A percentile compares a stretch with the other conserved stretches of the same genome.
phyloP scores from a whole-genome alignment of 2,888 invertebrate species.

The Octonoba sinensis region DNA sequence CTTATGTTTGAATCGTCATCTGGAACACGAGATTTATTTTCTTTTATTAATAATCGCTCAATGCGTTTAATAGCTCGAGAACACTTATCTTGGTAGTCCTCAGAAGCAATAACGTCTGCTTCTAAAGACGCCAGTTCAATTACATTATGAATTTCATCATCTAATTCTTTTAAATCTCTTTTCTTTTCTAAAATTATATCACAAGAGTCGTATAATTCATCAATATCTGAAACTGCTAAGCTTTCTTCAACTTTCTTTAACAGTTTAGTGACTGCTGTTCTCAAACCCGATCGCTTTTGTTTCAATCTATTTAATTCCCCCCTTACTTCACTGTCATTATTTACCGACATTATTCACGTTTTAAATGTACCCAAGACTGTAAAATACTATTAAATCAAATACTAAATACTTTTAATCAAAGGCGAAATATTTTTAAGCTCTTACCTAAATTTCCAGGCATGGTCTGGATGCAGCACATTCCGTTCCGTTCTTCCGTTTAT shows the following conservation, averaged over 20 bases:
- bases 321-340: too few species aligned
- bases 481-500: too few species aligned
- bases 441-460: constrained; percentile 66
- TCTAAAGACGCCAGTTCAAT: not conserved
- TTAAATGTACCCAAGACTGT: not conserved
- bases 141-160: not conserved
- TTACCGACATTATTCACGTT: not conserved
- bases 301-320: not conserved
- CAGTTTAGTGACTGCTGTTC: not conserved
- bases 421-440: not conserved
- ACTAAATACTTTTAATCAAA: not conserved
- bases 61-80: not conserved
- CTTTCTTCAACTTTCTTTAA: not conserved
- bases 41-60: not conserved
- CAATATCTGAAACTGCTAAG: not conserved
- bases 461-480: too few species aligned
- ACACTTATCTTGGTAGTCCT: not conserved
- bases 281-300: not conserved
- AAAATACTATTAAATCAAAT: not conserved
- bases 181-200: not conserved
- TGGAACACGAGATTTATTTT: too few species aligned
- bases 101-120: not conserved
- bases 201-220: not conserved
- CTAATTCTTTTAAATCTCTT: not conserved
- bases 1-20: too few species aligned